Percentiles rank a stretch among this genome's conserved stretches.
Evolutionary conservation across 30 jellyfish, hydroid and myxozoan genomes (phyloP).

Genomic region (Catostylus mosaicus): DNA sequence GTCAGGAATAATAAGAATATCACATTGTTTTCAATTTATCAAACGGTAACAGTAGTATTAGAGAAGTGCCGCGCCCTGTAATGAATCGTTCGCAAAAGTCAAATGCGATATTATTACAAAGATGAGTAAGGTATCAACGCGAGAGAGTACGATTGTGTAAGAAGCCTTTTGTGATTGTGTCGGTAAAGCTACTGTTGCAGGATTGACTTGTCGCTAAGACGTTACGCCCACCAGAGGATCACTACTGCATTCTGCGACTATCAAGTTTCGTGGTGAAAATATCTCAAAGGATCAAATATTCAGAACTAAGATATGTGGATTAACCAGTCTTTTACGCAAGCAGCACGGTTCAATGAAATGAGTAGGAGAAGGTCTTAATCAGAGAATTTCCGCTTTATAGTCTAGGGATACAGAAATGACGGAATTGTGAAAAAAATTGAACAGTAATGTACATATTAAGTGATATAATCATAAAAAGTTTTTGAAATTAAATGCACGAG

Average conservation of each 20-base stretch:
- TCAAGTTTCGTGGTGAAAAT: constrained; percentile 54
- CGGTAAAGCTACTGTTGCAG: background rate
- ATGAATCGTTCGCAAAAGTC: too few relatives aligned
- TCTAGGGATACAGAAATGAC: too few relatives aligned
- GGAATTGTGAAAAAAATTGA: too few relatives aligned
- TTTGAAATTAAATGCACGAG: too few relatives aligned
- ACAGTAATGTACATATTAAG: too few relatives aligned
- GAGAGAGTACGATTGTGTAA: constrained; percentile 1
- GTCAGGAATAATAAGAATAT: too few relatives aligned
- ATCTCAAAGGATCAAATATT: constrained; percentile 25
- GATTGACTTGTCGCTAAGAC: constrained; percentile 30
- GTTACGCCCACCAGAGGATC: constrained; percentile 67
- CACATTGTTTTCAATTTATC: too few relatives aligned
- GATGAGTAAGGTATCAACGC: too few relatives aligned
- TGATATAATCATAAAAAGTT: too few relatives aligned
- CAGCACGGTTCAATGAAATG: background rate
- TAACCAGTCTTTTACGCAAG: background rate
- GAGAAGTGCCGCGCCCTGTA: too few relatives aligned
- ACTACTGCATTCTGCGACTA: constrained; percentile 11
- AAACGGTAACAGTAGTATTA: too few relatives aligned
- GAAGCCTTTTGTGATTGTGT: background rate
- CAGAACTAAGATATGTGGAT: constrained; percentile 40
- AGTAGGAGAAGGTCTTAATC: constrained; percentile 6
- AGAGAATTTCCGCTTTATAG: constrained; percentile 17
- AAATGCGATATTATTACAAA: too few relatives aligned